These are phyloP conservation scores for Carassius auratus DNA, from an alignment of 2,113 vertebrate species.

Conservation along the genomic window DNA sequence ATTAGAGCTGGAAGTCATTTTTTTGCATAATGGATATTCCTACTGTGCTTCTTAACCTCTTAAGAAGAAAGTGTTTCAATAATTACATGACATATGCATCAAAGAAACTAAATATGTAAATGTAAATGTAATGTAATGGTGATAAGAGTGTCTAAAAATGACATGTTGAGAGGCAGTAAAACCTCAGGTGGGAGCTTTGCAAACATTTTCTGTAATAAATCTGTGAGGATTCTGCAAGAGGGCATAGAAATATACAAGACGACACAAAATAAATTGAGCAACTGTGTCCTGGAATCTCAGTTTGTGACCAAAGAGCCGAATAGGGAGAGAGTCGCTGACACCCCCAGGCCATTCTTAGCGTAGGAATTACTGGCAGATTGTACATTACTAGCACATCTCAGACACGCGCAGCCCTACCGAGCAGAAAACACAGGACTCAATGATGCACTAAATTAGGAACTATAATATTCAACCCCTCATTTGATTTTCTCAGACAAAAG, in stretches of 20 bases:
- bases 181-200: constrained; percentile 38
- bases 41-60: not conserved
- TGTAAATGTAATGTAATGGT: not conserved
- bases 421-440: constrained; percentile 93
- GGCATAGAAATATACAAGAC: not conserved
- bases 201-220: constrained; percentile 36
- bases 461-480: constrained; percentile 93
- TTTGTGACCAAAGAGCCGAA: constrained; percentile 83
- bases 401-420: constrained; percentile 92
- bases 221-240: constrained; percentile 2
- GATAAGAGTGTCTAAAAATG: constrained; percentile 16
- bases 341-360: constrained; percentile 94
- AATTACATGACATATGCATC: not conserved
- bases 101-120: constrained; percentile 40
- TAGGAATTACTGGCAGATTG: constrained; percentile 98
- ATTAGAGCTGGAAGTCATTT: constrained; percentile 44
- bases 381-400: constrained; percentile 88
- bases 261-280: constrained; percentile 7
- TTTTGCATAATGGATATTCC: constrained; percentile 41
- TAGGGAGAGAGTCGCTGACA: constrained; percentile 63
- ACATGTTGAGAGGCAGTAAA: not conserved
- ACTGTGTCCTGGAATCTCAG: constrained; percentile 78
- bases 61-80: constrained; percentile 8
- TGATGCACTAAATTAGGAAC: constrained; percentile 99
- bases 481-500: constrained; percentile 74